A percentile compares a stretch with the other conserved stretches of the same genome.
phyloP scores from a whole-genome alignment of 2,888 invertebrate species.

The Catonia carolina region DNA sequence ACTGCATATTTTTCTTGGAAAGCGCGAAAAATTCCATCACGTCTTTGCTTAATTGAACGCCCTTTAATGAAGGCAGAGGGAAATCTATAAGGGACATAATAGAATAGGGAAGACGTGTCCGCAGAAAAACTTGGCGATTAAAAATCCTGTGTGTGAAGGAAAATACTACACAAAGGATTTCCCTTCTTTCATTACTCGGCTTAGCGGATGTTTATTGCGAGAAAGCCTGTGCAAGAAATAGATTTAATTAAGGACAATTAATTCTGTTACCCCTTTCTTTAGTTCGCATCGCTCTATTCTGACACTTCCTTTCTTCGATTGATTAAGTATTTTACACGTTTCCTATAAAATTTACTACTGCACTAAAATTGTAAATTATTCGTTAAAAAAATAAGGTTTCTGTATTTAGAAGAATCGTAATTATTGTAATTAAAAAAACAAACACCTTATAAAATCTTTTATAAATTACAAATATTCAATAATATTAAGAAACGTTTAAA shows the following conservation, averaged over 20 bases:
- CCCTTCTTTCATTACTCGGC: constrained; percentile 5
- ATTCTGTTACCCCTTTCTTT: constrained; percentile 7
- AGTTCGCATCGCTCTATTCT: too few species aligned
- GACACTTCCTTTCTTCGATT: too few species aligned
- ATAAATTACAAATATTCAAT: too few species aligned
- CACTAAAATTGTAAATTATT: too few species aligned
- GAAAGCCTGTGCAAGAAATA: neutral
- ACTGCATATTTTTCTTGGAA: too few species aligned
- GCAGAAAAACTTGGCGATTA: constrained; percentile 11
- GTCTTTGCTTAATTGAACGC: constrained; percentile 16
- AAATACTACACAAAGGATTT: constrained; percentile 14
- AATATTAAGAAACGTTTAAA: too few species aligned
- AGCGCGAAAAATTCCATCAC: constrained; percentile 9
- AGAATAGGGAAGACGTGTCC: constrained; percentile 4
- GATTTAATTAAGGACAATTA: constrained; percentile 12
- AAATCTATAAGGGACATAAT: constrained; percentile 3
- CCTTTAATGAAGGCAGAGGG: constrained; percentile 16
- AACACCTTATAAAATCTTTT: too few species aligned
- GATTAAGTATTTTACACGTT: too few species aligned
- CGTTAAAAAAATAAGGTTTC: too few species aligned
- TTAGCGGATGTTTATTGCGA: constrained; percentile 2
- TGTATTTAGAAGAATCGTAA: too few species aligned
- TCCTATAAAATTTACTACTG: too few species aligned
- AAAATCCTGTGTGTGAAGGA: constrained; percentile 9
- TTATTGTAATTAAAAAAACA: too few species aligned